Conservation (phyloP, 2,888 invertebrate species). For the Diaperis boleti region DNA sequence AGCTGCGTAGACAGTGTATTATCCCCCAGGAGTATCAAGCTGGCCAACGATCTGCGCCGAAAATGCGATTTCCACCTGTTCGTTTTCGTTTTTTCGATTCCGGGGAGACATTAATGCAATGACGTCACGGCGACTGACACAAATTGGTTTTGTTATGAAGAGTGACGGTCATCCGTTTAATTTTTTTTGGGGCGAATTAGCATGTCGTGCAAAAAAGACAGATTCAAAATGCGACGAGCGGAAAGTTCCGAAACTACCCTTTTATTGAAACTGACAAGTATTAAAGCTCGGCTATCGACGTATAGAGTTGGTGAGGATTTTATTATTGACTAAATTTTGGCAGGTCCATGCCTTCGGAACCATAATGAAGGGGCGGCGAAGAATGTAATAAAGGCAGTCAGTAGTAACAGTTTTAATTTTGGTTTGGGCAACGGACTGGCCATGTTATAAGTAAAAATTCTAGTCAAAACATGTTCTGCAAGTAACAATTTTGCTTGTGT, state of each 20-base stretch:
- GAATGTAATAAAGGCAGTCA: not conserved
- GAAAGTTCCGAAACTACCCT: slow-evolving; percentile 25
- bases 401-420: not conserved
- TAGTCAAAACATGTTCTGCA: no score
- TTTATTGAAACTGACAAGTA: slow-evolving; percentile 20
- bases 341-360: not conserved
- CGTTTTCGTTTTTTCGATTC: slow-evolving; percentile 16
- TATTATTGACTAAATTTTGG: slow-evolving; percentile 12
- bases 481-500: no score
- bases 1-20: slow-evolving; percentile 31
- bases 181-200: not conserved
- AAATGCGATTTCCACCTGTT: slow-evolving; percentile 30
- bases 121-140: not conserved
- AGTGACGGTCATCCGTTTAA: not conserved
- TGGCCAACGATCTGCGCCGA: slow-evolving; percentile 27
- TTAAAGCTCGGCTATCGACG: slow-evolving; percentile 20
- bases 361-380: not conserved
- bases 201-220: not conserved
- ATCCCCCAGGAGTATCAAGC: slow-evolving; percentile 22
- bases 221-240: slow-evolving; percentile 5
- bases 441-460: no score
- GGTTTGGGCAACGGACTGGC: no score
- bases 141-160: not conserved
- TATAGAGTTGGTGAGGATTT: slow-evolving; percentile 13
- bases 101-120: not conserved